These are phyloP conservation scores for Nasonia oneida DNA, from an alignment of 2,888 invertebrate genomes.

Conservation along the genomic window DNA sequence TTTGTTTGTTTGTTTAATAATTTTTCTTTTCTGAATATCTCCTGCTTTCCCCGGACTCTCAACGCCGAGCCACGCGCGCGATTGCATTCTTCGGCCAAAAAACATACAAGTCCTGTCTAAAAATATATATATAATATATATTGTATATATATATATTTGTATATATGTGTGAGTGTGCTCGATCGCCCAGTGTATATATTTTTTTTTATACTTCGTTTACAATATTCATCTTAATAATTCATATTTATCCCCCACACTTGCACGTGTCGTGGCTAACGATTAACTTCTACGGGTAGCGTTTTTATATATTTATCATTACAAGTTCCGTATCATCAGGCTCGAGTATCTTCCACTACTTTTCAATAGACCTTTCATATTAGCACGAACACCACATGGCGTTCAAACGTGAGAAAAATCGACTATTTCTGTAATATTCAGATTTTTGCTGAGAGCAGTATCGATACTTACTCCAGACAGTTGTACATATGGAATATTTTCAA, in stretches of 20 bases:
- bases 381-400: background rate
- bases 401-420: background rate
- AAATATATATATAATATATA: slow-evolving; percentile 72
- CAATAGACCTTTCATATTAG: background rate
- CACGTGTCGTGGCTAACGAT: slow-evolving; percentile 57
- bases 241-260: slow-evolving; percentile 54
- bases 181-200: slow-evolving; percentile 64
- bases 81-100: slow-evolving; percentile 66
- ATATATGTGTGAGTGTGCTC: slow-evolving; percentile 65
- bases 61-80: slow-evolving; percentile 58
- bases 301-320: slow-evolving; percentile 63
- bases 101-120: slow-evolving; percentile 72
- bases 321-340: slow-evolving; percentile 40
- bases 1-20: slow-evolving; percentile 17
- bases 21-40: slow-evolving; percentile 46
- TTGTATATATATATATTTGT: slow-evolving; percentile 63
- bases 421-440: background rate
- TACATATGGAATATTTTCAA: background rate
- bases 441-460: background rate
- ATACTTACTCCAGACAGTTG: background rate
- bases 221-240: slow-evolving; percentile 58
- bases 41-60: slow-evolving; percentile 45
- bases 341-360: slow-evolving; percentile 46
- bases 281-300: slow-evolving; percentile 57
- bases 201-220: slow-evolving; percentile 59